These are phyloP conservation scores for Tachysurus fulvidraco DNA, from an alignment of 2,113 vertebrate species.

Conservation along the genomic window DNA sequence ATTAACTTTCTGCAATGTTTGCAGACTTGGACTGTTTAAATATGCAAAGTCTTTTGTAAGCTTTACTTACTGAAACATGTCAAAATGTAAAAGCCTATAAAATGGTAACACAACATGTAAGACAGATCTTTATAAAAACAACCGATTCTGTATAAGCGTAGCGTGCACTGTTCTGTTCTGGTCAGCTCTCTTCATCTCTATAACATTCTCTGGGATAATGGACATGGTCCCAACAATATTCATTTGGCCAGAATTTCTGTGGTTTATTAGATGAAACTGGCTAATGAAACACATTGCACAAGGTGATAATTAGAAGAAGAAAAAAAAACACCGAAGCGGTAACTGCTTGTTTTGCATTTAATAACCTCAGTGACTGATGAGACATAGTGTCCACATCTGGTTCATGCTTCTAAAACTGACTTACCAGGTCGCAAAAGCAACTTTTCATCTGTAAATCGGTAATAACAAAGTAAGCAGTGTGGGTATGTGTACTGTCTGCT, in stretches of 20 bases:
- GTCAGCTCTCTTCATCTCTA: background rate
- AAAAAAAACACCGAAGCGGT: conserved; percentile 67
- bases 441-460: conserved; percentile 6
- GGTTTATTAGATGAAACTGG: conserved; percentile 86
- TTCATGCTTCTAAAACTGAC: conserved; percentile 51
- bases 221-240: conserved; percentile 63
- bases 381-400: conserved; percentile 49
- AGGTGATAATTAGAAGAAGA: conserved; percentile 89
- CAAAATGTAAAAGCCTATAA: background rate
- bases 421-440: conserved; percentile 43
- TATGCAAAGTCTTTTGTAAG: background rate
- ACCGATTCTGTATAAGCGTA: background rate
- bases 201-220: conserved; percentile 8
- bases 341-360: conserved; percentile 78
- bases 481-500: background rate
- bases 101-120: background rate
- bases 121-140: background rate
- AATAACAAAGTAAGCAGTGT: conserved; percentile 9
- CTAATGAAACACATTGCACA: conserved; percentile 94
- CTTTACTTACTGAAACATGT: background rate
- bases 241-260: conserved; percentile 87
- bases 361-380: conserved; percentile 75
- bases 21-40: background rate
- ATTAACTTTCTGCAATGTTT: background rate
- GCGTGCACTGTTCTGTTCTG: background rate